Conservation (phyloP, 2,888 invertebrate species). For the Plebejus anna region DNA sequence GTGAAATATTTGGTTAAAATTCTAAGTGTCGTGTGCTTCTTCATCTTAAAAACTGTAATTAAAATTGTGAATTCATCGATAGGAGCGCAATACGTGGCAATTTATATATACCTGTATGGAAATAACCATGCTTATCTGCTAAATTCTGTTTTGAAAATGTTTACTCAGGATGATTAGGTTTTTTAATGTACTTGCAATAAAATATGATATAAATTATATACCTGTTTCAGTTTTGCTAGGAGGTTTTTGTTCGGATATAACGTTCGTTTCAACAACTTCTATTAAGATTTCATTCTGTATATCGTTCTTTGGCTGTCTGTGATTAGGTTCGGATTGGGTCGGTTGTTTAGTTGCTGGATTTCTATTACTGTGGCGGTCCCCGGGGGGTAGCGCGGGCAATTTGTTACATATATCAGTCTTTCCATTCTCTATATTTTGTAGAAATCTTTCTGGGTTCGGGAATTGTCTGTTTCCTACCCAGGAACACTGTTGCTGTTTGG, state of each 20-base stretch:
- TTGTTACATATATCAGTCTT: constrained; percentile 81
- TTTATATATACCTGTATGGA: neutral
- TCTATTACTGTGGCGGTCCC: constrained; percentile 64
- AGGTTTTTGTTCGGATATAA: constrained; percentile 77
- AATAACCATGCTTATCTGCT: constrained; percentile 27
- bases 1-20: constrained; percentile 32
- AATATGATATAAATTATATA: constrained; percentile 39
- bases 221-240: constrained; percentile 73
- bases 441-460: constrained; percentile 82
- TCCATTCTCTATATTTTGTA: constrained; percentile 87
- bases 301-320: constrained; percentile 76
- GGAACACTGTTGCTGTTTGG: constrained; percentile 81
- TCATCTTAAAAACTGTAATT: neutral
- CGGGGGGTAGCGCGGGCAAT: constrained; percentile 64
- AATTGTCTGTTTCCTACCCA: constrained; percentile 79
- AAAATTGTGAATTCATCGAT: neutral
- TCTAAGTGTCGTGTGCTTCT: neutral
- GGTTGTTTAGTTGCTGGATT: constrained; percentile 72
- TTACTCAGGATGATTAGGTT: neutral
- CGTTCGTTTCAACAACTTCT: constrained; percentile 83
- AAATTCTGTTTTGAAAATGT: constrained; percentile 7
- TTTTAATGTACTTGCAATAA: neutral
- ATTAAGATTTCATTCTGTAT: constrained; percentile 83
- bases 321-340: constrained; percentile 67
- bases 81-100: neutral